Conservation (phyloP, 2,888 invertebrate species). For the Dicycla oo region DNA sequence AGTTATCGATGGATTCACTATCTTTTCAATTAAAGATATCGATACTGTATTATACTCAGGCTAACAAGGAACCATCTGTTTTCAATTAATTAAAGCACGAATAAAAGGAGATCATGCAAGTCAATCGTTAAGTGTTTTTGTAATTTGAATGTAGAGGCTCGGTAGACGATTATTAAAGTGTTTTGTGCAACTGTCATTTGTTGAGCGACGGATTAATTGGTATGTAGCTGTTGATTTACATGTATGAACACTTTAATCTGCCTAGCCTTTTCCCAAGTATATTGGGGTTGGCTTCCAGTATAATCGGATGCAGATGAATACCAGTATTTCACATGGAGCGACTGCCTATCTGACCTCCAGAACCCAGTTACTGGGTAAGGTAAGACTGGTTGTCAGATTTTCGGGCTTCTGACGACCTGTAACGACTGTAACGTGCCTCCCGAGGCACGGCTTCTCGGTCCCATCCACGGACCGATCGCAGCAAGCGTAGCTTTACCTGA, state of each 20-base stretch:
- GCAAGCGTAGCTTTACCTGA: too few species aligned
- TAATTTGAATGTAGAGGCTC: slow-evolving; percentile 61
- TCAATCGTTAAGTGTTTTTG: slow-evolving; percentile 71
- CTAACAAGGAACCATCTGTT: slow-evolving; percentile 89
- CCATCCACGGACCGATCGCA: too few species aligned
- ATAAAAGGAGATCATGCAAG: slow-evolving; percentile 73
- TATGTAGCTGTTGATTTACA: slow-evolving; percentile 22
- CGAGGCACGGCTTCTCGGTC: too few species aligned
- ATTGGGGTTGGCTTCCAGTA: too few species aligned
- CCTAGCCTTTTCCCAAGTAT: too few species aligned
- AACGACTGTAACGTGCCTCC: too few species aligned
- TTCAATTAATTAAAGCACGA: slow-evolving; percentile 86
- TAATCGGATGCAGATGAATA: too few species aligned
- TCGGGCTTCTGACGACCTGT: too few species aligned
- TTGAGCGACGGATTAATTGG: slow-evolving; percentile 37
- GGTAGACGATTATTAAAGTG: slow-evolving; percentile 30
- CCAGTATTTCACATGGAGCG: too few species aligned
- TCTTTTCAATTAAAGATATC: slow-evolving; percentile 87
- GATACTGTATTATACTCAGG: slow-evolving; percentile 77
- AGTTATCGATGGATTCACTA: slow-evolving; percentile 78
- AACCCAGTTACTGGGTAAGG: too few species aligned
- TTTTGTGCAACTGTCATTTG: slow-evolving; percentile 55
- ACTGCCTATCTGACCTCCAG: too few species aligned
- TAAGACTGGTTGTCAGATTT: too few species aligned
- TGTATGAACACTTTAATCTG: slow-evolving; percentile 22